phyloP scores from a whole-genome alignment of 2,888 invertebrate species.

The Octodonta nipae region DNA sequence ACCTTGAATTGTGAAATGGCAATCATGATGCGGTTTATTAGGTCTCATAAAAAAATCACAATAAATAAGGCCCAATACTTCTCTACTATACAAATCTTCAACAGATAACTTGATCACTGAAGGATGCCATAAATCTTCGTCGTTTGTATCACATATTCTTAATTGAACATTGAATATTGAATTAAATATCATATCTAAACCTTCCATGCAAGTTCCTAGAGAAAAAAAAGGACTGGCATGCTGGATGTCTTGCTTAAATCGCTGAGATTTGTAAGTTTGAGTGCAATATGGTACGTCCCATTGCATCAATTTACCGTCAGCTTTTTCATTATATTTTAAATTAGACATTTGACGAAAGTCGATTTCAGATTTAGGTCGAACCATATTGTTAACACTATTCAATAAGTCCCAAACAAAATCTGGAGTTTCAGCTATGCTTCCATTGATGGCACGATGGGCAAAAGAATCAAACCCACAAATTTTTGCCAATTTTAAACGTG shows the following conservation, averaged over 20 bases:
- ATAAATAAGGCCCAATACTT: conserved; percentile 52
- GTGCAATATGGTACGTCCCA: conserved; percentile 89
- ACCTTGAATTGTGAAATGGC: conserved; percentile 96
- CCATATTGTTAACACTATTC: conserved; percentile 55
- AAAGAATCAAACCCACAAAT: conserved; percentile 83
- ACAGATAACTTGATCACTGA: conserved; percentile 91
- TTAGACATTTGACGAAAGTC: conserved; percentile 65
- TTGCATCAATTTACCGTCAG: conserved; percentile 35
- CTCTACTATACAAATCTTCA: conserved; percentile 66
- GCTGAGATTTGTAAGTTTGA: conserved; percentile 55
- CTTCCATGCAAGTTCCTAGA: conserved; percentile 92
- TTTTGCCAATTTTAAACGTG: conserved; percentile 66
- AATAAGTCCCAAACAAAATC: conserved; percentile 69
- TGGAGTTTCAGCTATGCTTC: conserved; percentile 74
- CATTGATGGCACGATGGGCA: conserved; percentile 77
- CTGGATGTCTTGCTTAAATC: conserved; percentile 47
- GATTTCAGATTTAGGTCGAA: conserved; percentile 53
- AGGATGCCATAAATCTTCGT: conserved; percentile 55
- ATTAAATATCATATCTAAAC: conserved; percentile 74
- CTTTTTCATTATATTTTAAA: conserved; percentile 47
- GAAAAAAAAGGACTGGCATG: conserved; percentile 80
- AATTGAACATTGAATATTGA: conserved; percentile 71
- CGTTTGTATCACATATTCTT: conserved; percentile 53
- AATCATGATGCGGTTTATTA: conserved; percentile 93
- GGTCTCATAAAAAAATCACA: conserved; percentile 88